These are phyloP conservation scores for Acrobasis repandana DNA, from an alignment of 2,888 invertebrate genomes.

Conservation along the genomic window DNA sequence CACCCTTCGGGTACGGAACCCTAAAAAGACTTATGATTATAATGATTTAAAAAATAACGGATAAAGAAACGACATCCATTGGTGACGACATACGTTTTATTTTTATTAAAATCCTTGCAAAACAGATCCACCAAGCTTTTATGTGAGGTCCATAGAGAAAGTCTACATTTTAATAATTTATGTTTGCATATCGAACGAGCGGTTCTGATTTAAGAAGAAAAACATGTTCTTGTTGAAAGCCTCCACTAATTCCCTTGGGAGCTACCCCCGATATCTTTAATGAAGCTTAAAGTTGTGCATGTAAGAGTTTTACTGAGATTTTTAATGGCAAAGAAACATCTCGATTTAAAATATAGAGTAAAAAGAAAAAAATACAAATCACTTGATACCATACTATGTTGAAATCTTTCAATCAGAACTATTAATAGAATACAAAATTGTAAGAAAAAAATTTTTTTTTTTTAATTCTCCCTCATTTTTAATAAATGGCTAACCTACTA, in stretches of 20 bases:
- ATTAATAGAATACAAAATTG: no score
- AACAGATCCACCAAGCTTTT: background rate
- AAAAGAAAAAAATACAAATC: no score
- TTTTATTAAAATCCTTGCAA: background rate
- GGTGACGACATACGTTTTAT: background rate
- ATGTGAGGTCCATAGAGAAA: background rate
- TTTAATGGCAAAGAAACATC: background rate
- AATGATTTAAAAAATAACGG: no score
- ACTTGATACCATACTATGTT: no score
- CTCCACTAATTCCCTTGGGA: constrained; percentile 1
- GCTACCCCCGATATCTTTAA: background rate
- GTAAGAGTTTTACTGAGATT: background rate
- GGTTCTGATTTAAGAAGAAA: background rate
- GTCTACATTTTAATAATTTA: constrained; percentile 3
- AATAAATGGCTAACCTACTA: no score
- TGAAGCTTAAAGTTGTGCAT: constrained; percentile 3
- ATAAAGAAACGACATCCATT: no score
- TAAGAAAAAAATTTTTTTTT: no score
- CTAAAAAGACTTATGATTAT: no score
- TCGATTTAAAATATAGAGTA: no score
- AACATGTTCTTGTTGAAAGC: constrained; percentile 10
- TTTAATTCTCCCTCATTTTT: no score
- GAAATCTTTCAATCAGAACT: no score
- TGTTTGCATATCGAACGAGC: constrained; percentile 1
- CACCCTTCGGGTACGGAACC: no score